Conservation (phyloP, 2,113 vertebrate species). For the Craseonycteris thonglongyai region DNA sequence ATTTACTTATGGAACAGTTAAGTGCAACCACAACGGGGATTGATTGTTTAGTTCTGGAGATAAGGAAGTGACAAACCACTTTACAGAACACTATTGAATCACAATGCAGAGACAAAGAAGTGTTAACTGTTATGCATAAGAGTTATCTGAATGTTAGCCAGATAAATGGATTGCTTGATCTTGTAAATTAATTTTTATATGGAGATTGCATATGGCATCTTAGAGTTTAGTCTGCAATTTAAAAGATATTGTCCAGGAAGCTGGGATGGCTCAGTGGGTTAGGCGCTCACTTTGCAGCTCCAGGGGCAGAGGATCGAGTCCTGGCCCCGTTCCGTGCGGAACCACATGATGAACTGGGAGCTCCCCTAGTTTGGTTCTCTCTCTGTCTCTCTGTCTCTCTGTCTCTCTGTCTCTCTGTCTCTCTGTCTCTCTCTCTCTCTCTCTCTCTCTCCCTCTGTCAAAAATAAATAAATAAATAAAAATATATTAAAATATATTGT, state of each 20-base stretch:
- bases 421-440: too few relatives aligned
- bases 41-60: neutral
- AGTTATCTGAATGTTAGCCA: neutral
- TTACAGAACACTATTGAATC: neutral
- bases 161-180: neutral
- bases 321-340: too few relatives aligned
- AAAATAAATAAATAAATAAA: too few relatives aligned
- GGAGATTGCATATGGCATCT: neutral
- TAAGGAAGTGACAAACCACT: neutral
- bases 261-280: too few relatives aligned
- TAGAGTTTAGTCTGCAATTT: neutral
- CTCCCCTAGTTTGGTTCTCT: too few relatives aligned
- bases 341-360: too few relatives aligned
- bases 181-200: neutral
- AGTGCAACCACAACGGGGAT: neutral
- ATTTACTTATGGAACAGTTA: neutral
- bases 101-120: neutral
- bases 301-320: too few relatives aligned
- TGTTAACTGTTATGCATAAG: neutral
- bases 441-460: too few relatives aligned
- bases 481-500: neutral
- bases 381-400: too few relatives aligned
- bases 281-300: too few relatives aligned
- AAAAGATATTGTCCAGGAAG: neutral
- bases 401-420: too few relatives aligned